Base-by-base conservation (phyloP, 1,140 invertebrate species). In the Aradophagus sp. region DNA sequence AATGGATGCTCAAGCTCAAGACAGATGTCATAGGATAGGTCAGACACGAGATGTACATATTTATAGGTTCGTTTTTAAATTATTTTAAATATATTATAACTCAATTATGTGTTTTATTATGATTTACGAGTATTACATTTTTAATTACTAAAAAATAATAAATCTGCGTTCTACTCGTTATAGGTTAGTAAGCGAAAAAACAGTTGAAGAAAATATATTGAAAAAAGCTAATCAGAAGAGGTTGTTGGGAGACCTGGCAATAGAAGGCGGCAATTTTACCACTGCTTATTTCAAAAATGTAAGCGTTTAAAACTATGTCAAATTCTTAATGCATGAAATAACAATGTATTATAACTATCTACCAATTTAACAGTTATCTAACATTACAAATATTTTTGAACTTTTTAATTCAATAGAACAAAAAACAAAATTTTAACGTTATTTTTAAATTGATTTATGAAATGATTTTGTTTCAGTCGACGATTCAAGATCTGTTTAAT, bases 11-110 rank as follows among this genome's bases (percentile, higher is more conserved):
- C 98, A 97, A 86, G 97, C 98, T 47, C 97, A 99, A 86, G 98
- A 99, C 87, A 89, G 97, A 72, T 99, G 97, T 86, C 97, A 99
- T 87, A 90, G 98, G 73, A 99, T 99, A 79, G 98, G 98, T 1
- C 98, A 99, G 87, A 99, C 98, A 0, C 89, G 97, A 74, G 98
- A 99, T 90, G 98, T 99, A 39, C 97, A 99, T 87, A 99, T 99
- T 80, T 99, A 98, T 86, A 89, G 92, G 90, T 92, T 2, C 2
- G 50, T 55, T 52, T 39, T 1, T n/a, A n/a, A n/a, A n/a, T 31
- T 2, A 8, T 32, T n/a, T 23, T 8, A 34, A 5, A 35, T 44
- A 15, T 44, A 17, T 7, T 42, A 26, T 10, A 14, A 42, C 6
- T 2, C 2, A 23, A 41, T 36, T 16, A 6, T 5, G 8, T 17